Conservation (phyloP, 2,797 vertebrate species). For the Nannoperca australis region DNA sequence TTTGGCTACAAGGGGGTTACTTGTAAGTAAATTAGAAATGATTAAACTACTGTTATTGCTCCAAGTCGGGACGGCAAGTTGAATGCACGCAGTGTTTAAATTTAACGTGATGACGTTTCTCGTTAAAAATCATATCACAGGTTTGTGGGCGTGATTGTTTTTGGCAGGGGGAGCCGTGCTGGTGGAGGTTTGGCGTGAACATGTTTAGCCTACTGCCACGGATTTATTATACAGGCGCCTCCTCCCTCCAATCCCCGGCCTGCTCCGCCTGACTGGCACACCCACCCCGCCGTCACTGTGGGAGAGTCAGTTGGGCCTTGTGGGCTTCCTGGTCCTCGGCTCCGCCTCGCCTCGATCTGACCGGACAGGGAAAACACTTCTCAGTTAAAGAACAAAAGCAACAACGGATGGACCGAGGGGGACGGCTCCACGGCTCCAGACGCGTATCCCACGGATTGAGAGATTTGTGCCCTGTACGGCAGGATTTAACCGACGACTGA, state of each 20-base stretch:
- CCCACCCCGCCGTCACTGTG: slow-evolving; percentile 80
- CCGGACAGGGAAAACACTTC: slow-evolving; percentile 87
- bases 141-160: slow-evolving; percentile 18
- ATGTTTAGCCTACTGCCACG: slow-evolving; percentile 48
- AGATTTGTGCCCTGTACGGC: slow-evolving; percentile 10
- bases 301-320: slow-evolving; percentile 80
- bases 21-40: not conserved
- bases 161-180: not conserved
- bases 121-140: not conserved
- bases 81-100: not conserved
- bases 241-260: slow-evolving; percentile 75
- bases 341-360: slow-evolving; percentile 86
- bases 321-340: slow-evolving; percentile 85
- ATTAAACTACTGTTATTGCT: not conserved
- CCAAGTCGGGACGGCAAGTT: too few species aligned
- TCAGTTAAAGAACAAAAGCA: slow-evolving; percentile 88
- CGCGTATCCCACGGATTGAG: slow-evolving; percentile 38
- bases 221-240: slow-evolving; percentile 67
- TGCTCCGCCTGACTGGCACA: slow-evolving; percentile 75
- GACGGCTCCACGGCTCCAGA: slow-evolving; percentile 49
- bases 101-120: not conserved
- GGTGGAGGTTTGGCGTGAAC: slow-evolving; percentile 47
- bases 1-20: not conserved
- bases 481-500: slow-evolving; percentile 45
- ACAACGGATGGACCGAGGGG: slow-evolving; percentile 74